Evolutionary conservation across 1,140 invertebrate species (phyloP), one percentile per base, ranked within the genome.

Genomic region (Rhyzopertha dominica): DNA sequence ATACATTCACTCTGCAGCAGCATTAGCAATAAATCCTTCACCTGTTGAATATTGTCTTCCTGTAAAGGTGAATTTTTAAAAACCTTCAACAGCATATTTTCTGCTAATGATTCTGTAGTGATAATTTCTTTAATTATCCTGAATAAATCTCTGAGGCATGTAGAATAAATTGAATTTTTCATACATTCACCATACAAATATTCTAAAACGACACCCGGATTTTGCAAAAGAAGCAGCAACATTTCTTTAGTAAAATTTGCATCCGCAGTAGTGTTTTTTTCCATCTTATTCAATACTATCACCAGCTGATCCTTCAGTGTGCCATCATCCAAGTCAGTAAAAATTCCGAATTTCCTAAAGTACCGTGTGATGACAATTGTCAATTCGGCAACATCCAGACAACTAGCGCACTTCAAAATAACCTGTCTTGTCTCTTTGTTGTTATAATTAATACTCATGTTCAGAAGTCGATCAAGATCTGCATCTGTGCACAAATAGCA

Each of bases 201-300:
- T 10, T 18, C 39, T 12, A 64, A 35, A 22, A 59, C 52, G 23
- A 44, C 13, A 16, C 43, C 31, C 9, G 56, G 48, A 47, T 61
- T 54, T 54, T 62, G 55, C 18, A 66, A 24, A 3, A 65, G 19
- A 13, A 65, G 37, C 17, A 65, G 42, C 17, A 59, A 41, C 2
- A 63, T 38, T 10, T 59, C 43, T 50, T 51, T 55, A n/a, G 4
- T 24, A 47, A 23, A 49, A 35, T 28, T 54, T n/a, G n/a, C 49
- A 19, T 54, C 35, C 4, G 42, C 39, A 14, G 16, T 36, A 37
- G 32, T 26, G 7, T 50, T 34, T 38, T 53, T 43, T 31, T 61
- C 52, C 4, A 59, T 13, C 40, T 58, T 59, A 40, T 62, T 62
- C 23, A 66, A 56, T 2, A 56, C 36, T 14, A 44, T 19, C 7